phyloP scores from a whole-genome alignment of 1,140 invertebrate species.

The Acromyrmex heyeri region DNA sequence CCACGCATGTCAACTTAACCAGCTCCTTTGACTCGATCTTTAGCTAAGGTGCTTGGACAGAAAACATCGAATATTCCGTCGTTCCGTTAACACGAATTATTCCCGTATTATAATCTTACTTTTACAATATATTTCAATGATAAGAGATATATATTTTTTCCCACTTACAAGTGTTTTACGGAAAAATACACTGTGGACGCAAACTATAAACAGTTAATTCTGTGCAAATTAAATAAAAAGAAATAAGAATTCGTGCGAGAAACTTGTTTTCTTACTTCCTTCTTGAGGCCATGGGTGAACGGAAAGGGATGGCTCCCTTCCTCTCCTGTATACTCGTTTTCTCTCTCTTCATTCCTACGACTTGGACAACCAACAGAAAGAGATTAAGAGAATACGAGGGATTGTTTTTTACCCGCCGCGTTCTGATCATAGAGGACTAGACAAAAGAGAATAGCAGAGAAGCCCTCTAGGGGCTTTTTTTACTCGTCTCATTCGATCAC shows the following conservation, averaged over 20 bases:
- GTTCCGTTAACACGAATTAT: conserved; percentile 34
- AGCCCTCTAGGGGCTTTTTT: background rate
- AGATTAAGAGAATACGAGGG: conserved; percentile 47
- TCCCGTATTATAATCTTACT: background rate
- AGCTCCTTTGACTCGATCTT: conserved; percentile 3
- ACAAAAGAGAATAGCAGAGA: conserved; percentile 49
- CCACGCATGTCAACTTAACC: conserved; percentile 14
- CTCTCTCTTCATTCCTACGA: conserved; percentile 16
- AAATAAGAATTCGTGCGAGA: conserved; percentile 28
- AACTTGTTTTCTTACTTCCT: conserved; percentile 58
- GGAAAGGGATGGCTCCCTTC: conserved; percentile 31
- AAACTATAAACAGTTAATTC: conserved; percentile 16
- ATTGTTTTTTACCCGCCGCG: conserved; percentile 28
- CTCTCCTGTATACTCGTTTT: conserved; percentile 15
- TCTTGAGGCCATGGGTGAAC: conserved; percentile 32
- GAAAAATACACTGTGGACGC: background rate
- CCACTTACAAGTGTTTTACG: background rate
- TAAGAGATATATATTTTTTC: background rate
- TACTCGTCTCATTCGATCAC: background rate
- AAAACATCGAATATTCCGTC: background rate
- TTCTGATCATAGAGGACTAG: conserved; percentile 45
- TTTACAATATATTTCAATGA: conserved; percentile 1
- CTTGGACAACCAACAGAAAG: conserved; percentile 26
- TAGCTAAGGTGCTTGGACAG: conserved; percentile 3
- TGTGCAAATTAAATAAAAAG: conserved; percentile 23